phyloP scores from a whole-genome alignment of 2,888 invertebrate genomes.

The Hemithea aestivaria region DNA sequence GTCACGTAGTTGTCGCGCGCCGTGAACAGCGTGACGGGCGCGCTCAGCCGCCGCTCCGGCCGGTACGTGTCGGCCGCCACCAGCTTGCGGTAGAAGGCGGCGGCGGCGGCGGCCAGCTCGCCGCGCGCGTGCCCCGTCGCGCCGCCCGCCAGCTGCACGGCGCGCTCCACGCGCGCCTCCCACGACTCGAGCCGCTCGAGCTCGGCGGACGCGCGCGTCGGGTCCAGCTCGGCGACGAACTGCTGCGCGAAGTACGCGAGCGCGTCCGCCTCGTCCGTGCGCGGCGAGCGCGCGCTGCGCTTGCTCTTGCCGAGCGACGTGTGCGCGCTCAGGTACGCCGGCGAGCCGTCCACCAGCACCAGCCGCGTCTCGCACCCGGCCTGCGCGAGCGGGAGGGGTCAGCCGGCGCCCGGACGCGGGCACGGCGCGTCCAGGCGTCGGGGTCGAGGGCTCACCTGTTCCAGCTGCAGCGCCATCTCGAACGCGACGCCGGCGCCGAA shows the following conservation, averaged over 20 bases:
- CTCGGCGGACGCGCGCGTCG: constrained; percentile 79
- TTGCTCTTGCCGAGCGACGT: constrained; percentile 82
- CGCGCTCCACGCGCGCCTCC: constrained; percentile 79
- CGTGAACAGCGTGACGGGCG: constrained; percentile 88
- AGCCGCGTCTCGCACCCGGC: constrained; percentile 79
- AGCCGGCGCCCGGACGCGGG: not conserved
- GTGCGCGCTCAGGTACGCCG: constrained; percentile 87
- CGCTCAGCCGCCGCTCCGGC: constrained; percentile 81
- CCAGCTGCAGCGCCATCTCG: constrained; percentile 94
- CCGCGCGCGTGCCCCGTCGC: constrained; percentile 70
- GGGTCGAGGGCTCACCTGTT: constrained; percentile 60
- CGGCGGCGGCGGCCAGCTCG: constrained; percentile 84
- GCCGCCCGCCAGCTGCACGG: constrained; percentile 79
- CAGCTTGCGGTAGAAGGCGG: constrained; percentile 90
- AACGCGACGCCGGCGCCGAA: constrained; percentile 97
- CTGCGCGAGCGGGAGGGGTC: constrained; percentile 22
- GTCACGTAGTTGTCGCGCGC: constrained; percentile 92
- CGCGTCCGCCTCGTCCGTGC: constrained; percentile 84
- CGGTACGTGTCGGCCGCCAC: constrained; percentile 88
- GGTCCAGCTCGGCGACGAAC: constrained; percentile 87
- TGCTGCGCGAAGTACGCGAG: constrained; percentile 91
- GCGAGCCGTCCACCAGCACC: constrained; percentile 94
- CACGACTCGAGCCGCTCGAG: constrained; percentile 79
- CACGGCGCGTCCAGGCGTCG: not conserved
- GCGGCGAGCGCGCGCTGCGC: constrained; percentile 74